Evolutionary conservation across 2,888 invertebrate species (phyloP), one percentile per base, ranked within the genome.

Genomic region (Proisotoma minuta): DNA sequence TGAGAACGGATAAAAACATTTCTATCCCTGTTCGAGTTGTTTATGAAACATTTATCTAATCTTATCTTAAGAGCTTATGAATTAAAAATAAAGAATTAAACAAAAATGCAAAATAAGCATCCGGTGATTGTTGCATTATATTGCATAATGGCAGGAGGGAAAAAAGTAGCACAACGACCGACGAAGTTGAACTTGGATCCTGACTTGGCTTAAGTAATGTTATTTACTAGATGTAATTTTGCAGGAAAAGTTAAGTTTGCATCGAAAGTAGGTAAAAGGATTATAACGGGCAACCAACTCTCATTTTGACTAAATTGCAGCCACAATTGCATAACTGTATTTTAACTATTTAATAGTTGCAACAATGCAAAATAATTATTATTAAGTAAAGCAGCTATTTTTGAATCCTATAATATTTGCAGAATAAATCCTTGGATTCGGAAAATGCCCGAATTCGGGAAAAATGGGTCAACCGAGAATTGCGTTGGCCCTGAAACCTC

Each of bases 41-140:
- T 49, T 69, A 69, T 40, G 68, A 69, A 64, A 69, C 68, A 15
- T 69, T 66, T 47, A 69, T 69, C 24, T 68, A 54, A 62, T 34
- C 34, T 34, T 15, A 34, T 34, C 34, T 34, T 34, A 34, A 34
- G 8, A 10, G 15, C 34, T 34, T 34, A 15, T 34, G 34, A 8
- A 8, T 10, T 15, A 10, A 34, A 34, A 10, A 34, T 10, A 34
- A 34, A 34, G 34, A 34, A 15, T 34, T n/a, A n/a, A n/a, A n/a
- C n/a, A n/a, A n/a, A n/a, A n/a, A n/a, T 34, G 34, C 34, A 34
- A 15, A 8, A 15, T 15, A 34, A 34, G 34, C 34, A 8, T 8
- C 34, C 34, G 34, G 8, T 15, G 34, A 34, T 34, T 34, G 34
- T 15, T 10, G 34, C 34, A 15, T 15, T 10, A 34, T 10, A 34